These are phyloP conservation scores for Odobenus rosmarus DNA, from an alignment of 2,113 vertebrate genomes.

Conservation along the genomic window DNA sequence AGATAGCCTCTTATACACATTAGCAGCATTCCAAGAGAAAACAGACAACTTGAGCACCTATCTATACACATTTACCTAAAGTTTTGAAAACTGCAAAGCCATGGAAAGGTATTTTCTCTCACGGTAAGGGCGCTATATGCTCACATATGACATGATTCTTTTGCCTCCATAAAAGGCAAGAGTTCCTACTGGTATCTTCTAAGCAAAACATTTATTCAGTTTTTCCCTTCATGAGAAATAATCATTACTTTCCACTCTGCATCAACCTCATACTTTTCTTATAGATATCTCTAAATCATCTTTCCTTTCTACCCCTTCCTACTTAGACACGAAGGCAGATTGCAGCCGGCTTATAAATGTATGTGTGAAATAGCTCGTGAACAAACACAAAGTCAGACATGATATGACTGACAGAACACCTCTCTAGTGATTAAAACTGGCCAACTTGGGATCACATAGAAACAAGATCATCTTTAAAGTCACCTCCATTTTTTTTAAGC, in stretches of 20 bases:
- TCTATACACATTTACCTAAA: background rate
- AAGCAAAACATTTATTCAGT: background rate
- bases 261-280: background rate
- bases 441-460: background rate
- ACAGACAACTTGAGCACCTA: background rate
- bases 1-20: background rate
- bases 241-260: background rate
- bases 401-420: background rate
- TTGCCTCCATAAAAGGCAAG: background rate
- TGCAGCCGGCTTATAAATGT: background rate
- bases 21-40: background rate
- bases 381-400: constrained; percentile 7
- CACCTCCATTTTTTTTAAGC: background rate
- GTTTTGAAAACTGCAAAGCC: background rate
- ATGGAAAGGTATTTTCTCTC: background rate
- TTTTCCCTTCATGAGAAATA: background rate
- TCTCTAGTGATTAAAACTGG: background rate
- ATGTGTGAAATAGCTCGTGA: background rate
- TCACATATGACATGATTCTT: background rate
- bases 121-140: background rate
- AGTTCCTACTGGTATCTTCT: background rate
- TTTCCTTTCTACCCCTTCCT: background rate
- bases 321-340: background rate
- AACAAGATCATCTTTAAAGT: background rate
- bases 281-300: background rate